Conservation (phyloP, 2,888 invertebrate species). For the Hirudinaria manillensis region DNA sequence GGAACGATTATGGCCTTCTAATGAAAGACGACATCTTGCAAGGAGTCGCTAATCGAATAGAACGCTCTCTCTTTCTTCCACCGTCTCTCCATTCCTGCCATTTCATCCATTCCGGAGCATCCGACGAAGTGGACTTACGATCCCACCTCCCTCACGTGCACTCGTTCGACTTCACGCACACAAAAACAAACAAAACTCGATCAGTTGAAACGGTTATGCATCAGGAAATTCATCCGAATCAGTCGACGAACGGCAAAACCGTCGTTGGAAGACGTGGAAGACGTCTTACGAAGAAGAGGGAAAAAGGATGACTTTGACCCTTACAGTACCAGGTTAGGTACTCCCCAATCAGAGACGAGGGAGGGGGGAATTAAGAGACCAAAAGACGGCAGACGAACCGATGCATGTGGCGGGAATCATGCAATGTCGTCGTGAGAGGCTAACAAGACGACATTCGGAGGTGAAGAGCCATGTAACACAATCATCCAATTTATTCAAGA, state of each 20-base stretch:
- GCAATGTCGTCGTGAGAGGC: slow-evolving; percentile 19
- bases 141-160: too few relatives aligned
- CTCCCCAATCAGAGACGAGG: slow-evolving; percentile 10
- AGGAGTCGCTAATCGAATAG: slow-evolving; percentile 3
- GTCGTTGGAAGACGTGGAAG: too few relatives aligned
- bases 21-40: slow-evolving; percentile 2
- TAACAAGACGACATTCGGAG: slow-evolving; percentile 18
- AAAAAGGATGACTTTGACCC: too few relatives aligned
- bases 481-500: slow-evolving; percentile 21
- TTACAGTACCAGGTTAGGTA: too few relatives aligned
- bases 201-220: too few relatives aligned
- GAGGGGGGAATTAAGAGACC: slow-evolving; percentile 19
- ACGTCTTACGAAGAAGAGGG: too few relatives aligned
- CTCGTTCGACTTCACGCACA: too few relatives aligned
- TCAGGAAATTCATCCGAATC: too few relatives aligned
- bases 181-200: too few relatives aligned
- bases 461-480: slow-evolving; percentile 21
- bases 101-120: background rate
- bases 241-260: too few relatives aligned
- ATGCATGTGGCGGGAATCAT: slow-evolving; percentile 24
- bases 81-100: slow-evolving; percentile 12
- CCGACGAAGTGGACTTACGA: too few relatives aligned
- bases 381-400: background rate
- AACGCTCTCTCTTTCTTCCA: background rate
- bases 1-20: slow-evolving; percentile 14